Percentiles rank a stretch among this genome's conserved stretches.
phyloP scores from a whole-genome alignment of 2,113 vertebrate genomes.

The Hyla sarda region DNA sequence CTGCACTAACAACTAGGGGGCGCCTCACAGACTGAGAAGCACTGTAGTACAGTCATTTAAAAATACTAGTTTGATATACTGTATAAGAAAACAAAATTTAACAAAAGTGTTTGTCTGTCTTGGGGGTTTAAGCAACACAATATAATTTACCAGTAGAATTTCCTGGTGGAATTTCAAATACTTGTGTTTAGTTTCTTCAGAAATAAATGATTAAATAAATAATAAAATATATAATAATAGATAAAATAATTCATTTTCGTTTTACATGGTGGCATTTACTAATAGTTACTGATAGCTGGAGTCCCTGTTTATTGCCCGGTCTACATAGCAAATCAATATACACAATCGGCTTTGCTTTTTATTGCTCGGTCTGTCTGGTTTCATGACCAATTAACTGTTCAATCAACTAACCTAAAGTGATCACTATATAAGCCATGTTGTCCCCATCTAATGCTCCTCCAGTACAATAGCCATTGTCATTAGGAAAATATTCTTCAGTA shows the following conservation, averaged over 20 bases:
- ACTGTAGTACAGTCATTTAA: no score
- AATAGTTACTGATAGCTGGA: neutral
- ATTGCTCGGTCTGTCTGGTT: constrained; percentile 33
- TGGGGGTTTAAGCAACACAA: no score
- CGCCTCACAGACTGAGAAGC: no score
- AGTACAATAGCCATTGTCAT: neutral
- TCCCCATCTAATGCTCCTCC: neutral
- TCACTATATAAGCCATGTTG: neutral
- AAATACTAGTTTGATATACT: no score
- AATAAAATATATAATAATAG: no score
- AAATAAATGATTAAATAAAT: neutral
- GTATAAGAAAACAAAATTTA: no score
- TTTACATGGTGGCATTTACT: neutral
- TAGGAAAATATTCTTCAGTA: neutral
- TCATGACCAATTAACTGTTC: constrained; percentile 54
- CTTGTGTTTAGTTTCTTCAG: neutral
- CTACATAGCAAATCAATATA: constrained; percentile 47
- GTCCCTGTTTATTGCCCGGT: constrained; percentile 4
- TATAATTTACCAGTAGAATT: no score
- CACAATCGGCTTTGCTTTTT: constrained; percentile 41
- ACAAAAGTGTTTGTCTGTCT: no score
- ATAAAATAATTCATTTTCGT: neutral
- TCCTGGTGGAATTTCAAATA: no score
- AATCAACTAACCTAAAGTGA: constrained; percentile 27
- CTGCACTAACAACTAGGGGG: no score